Percentiles rank a stretch among this genome's conserved stretches.
Conservation (phyloP, 2,797 vertebrate genomes). For the Lepilemur septentrionalis region DNA sequence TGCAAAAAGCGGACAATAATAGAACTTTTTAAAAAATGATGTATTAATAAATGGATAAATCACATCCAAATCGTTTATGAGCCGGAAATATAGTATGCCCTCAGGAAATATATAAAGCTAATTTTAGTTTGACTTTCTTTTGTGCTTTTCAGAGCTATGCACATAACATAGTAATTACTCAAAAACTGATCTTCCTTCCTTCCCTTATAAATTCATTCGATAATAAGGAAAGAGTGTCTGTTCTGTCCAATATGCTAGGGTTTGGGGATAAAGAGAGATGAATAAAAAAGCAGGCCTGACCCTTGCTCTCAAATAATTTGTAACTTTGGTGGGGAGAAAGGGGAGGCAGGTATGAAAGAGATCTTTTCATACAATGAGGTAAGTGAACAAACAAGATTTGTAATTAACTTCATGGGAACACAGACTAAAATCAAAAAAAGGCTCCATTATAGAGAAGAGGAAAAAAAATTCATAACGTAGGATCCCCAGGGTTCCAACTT, state of each 20-base stretch:
- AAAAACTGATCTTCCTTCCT: neutral
- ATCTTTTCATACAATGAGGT: neutral
- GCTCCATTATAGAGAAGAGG: neutral
- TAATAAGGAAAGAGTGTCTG: neutral
- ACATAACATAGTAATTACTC: neutral
- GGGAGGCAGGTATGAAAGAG: neutral
- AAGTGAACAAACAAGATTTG: neutral
- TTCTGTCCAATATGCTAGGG: neutral
- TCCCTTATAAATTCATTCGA: neutral
- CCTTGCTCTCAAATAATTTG: neutral
- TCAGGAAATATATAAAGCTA: neutral
- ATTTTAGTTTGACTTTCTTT: slow-evolving; percentile 16
- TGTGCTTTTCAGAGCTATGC: neutral
- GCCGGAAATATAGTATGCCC: neutral
- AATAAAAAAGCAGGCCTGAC: neutral
- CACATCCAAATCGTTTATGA: neutral
- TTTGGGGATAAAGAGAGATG: neutral
- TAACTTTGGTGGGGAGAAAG: neutral
- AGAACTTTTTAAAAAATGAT: neutral
- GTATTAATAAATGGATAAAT: neutral
- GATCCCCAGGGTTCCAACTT: neutral
- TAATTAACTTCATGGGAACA: neutral
- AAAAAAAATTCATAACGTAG: neutral
- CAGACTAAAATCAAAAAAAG: neutral
- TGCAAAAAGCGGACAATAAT: neutral